Conservation (phyloP, 1,140 invertebrate genomes). For the Procambarus virginalis region DNA sequence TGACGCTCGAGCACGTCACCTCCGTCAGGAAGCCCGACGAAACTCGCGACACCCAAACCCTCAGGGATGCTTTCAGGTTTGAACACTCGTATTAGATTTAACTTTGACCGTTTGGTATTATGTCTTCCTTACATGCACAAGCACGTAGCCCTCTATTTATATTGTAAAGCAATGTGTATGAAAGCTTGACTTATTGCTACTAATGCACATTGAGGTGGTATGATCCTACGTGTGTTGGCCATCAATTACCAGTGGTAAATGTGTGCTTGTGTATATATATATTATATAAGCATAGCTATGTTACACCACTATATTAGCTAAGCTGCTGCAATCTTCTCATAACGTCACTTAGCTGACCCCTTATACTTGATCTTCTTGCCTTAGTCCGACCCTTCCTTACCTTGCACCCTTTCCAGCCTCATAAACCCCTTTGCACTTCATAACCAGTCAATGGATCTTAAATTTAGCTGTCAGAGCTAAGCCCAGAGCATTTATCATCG, state of each 20-base stretch:
- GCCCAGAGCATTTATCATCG: too few species aligned
- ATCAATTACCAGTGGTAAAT: neutral
- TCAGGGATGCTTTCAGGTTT: conserved; percentile 53
- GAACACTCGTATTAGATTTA: neutral
- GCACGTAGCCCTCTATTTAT: neutral
- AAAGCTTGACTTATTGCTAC: neutral
- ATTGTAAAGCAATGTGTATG: neutral
- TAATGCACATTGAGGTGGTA: neutral
- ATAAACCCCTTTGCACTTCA: too few species aligned
- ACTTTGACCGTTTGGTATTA: neutral
- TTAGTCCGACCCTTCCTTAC: neutral
- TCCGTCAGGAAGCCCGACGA: conserved; percentile 48
- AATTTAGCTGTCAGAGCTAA: too few species aligned
- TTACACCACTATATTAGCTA: too few species aligned
- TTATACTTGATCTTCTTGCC: neutral
- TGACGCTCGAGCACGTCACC: conserved; percentile 46
- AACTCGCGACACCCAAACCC: conserved; percentile 7
- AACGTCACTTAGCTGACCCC: neutral
- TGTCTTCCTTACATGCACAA: neutral
- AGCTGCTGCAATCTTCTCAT: neutral
- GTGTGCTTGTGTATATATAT: neutral
- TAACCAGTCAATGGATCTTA: too few species aligned
- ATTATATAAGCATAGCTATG: too few species aligned
- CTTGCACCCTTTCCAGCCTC: neutral
- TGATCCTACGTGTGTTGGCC: neutral